These are phyloP conservation scores for Siniperca chuatsi DNA, from an alignment of 2,113 vertebrate species.

Conservation along the genomic window DNA sequence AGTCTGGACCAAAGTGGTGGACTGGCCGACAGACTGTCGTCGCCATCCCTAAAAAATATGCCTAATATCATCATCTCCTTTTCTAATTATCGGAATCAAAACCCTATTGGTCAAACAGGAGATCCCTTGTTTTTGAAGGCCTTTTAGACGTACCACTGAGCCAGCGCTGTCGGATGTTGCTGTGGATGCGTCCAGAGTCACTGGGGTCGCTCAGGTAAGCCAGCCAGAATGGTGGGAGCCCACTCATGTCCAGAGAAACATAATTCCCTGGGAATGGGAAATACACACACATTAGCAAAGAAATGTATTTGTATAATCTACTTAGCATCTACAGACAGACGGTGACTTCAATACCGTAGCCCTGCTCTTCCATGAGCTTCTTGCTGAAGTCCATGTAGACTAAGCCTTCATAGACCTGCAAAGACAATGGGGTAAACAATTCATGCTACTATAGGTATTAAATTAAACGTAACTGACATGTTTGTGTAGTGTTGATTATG, in stretches of 20 bases:
- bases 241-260: slow-evolving; percentile 80
- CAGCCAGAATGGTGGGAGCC: slow-evolving; percentile 84
- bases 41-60: neutral
- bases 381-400: slow-evolving; percentile 89
- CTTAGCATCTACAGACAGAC: neutral
- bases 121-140: neutral
- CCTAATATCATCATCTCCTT: neutral
- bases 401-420: slow-evolving; percentile 87
- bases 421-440: neutral
- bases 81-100: neutral
- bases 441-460: neutral
- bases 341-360: slow-evolving; percentile 78
- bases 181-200: slow-evolving; percentile 89
- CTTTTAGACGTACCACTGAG: slow-evolving; percentile 76
- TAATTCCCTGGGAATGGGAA: slow-evolving; percentile 78
- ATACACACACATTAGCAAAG: neutral
- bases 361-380: slow-evolving; percentile 84
- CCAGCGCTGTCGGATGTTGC: slow-evolving; percentile 87
- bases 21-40: neutral
- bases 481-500: no score
- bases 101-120: neutral
- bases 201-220: slow-evolving; percentile 88
- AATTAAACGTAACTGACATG: neutral
- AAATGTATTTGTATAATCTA: neutral
- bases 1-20: neutral